phyloP scores from a whole-genome alignment of 2,113 vertebrate genomes.

The Tenrec ecaudatus region DNA sequence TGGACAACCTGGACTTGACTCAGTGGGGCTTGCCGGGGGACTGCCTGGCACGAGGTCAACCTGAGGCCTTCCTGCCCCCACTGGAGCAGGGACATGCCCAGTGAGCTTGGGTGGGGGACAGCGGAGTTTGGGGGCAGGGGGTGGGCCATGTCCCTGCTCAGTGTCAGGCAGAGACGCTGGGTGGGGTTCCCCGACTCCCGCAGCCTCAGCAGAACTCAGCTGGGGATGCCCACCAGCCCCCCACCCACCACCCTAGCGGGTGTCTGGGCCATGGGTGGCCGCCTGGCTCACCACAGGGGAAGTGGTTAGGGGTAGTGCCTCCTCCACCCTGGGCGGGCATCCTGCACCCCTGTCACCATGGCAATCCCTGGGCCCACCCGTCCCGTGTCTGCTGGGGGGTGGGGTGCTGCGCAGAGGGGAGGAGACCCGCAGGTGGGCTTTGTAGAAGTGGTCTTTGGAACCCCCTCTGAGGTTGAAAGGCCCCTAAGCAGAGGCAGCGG shows the following conservation, averaged over 20 bases:
- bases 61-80: background rate
- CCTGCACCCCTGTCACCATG: slow-evolving; percentile 41
- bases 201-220: slow-evolving; percentile 58
- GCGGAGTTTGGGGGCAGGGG: background rate
- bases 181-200: background rate
- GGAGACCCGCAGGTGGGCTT: background rate
- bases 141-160: background rate
- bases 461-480: background rate
- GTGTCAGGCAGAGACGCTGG: background rate
- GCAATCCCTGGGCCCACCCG: slow-evolving; percentile 32
- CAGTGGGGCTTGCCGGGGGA: background rate
- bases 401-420: background rate
- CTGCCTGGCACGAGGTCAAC: background rate
- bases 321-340: background rate
- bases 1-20: slow-evolving; percentile 48
- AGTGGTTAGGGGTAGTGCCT: slow-evolving; percentile 72
- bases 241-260: slow-evolving; percentile 52
- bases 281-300: slow-evolving; percentile 73
- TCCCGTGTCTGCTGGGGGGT: background rate
- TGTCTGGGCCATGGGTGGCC: background rate
- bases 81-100: background rate
- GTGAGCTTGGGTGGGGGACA: background rate
- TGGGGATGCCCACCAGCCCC: background rate
- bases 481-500: slow-evolving; percentile 38
- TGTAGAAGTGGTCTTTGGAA: slow-evolving; percentile 36